These are phyloP conservation scores for Rousettus madagascariensis DNA, from an alignment of 2,797 vertebrate genomes.

Conservation along the genomic window DNA sequence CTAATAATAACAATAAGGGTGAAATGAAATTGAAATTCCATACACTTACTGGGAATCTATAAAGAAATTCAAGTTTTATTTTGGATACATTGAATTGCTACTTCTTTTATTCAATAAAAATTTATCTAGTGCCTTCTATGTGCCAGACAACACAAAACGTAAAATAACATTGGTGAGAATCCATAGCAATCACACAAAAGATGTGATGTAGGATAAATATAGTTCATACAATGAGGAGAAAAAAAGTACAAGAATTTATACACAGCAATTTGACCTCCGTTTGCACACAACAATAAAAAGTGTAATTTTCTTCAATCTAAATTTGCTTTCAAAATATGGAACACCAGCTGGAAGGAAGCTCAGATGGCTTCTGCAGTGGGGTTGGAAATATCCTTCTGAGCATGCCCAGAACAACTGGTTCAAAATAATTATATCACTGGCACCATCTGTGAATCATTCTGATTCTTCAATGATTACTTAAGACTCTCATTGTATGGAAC, in stretches of 20 bases:
- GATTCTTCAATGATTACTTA: constrained; percentile 53
- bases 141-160: constrained; percentile 58
- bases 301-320: constrained; percentile 57
- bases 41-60: background rate
- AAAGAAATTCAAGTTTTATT: constrained; percentile 45
- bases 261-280: constrained; percentile 38
- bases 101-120: constrained; percentile 51
- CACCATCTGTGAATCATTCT: constrained; percentile 70
- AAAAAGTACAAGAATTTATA: constrained; percentile 54
- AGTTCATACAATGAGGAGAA: constrained; percentile 42
- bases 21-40: background rate
- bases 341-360: constrained; percentile 66
- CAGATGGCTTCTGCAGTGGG: constrained; percentile 31
- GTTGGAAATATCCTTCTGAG: constrained; percentile 57
- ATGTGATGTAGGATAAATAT: constrained; percentile 61
- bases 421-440: constrained; percentile 64
- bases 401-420: constrained; percentile 55
- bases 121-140: constrained; percentile 33
- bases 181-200: constrained; percentile 49
- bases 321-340: constrained; percentile 66
- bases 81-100: constrained; percentile 25
- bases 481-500: constrained; percentile 54
- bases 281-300: constrained; percentile 53
- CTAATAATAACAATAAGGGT: background rate
- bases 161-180: constrained; percentile 41